Percentiles rank a stretch among this genome's conserved stretches.
phyloP scores from a whole-genome alignment of 1,140 invertebrate species.

The Anadara kagoshimensis region DNA sequence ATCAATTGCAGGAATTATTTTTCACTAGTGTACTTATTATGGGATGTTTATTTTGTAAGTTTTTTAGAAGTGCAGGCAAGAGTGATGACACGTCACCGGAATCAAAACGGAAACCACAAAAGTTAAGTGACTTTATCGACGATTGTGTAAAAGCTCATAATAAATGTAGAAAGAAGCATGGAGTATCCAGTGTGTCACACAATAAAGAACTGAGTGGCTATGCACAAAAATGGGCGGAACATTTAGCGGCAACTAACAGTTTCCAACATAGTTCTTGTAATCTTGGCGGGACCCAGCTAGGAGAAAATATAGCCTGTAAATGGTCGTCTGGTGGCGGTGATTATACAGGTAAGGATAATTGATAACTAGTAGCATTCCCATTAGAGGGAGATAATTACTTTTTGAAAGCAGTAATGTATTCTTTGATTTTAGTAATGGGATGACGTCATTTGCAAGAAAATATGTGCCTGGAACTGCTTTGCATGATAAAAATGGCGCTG shows the following conservation, averaged over 20 bases:
- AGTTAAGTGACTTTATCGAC: constrained; percentile 54
- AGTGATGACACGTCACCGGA: constrained; percentile 21
- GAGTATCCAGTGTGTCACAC: constrained; percentile 69
- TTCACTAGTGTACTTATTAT: not conserved
- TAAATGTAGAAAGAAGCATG: constrained; percentile 83
- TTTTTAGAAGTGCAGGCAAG: constrained; percentile 23
- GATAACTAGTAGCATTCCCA: not conserved
- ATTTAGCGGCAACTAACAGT: constrained; percentile 84
- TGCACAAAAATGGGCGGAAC: constrained; percentile 87
- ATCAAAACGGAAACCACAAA: constrained; percentile 32
- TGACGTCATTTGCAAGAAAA: not conserved
- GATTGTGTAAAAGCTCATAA: constrained; percentile 80
- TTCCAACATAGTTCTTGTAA: constrained; percentile 83
- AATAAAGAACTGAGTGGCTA: constrained; percentile 52
- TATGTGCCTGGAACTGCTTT: too few relatives aligned
- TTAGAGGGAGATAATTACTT: not conserved
- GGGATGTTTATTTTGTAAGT: constrained; percentile 23
- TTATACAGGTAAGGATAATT: constrained; percentile 53
- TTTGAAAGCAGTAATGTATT: not conserved
- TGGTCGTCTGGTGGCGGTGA: constrained; percentile 59
- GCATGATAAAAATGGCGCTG: too few relatives aligned
- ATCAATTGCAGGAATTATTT: too few relatives aligned
- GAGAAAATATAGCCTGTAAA: constrained; percentile 70
- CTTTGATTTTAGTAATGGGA: not conserved
- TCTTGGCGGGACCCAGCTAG: constrained; percentile 59